Conservation (phyloP, 2,797 vertebrate species). For the Threskiornis aethiopicus region DNA sequence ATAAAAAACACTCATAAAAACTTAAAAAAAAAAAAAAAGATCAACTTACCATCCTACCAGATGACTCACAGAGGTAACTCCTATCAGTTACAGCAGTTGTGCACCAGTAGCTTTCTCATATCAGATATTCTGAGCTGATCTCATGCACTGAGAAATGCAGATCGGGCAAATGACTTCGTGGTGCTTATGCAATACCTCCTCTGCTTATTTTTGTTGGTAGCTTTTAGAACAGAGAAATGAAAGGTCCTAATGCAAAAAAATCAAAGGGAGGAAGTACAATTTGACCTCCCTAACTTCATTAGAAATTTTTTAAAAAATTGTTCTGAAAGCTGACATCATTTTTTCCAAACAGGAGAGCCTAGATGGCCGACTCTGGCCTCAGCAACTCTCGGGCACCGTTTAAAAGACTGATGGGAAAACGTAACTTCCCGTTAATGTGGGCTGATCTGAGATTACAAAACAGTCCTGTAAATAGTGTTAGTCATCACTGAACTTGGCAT, state of each 20-base stretch:
- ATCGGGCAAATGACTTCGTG: not conserved
- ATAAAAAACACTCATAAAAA: conserved; percentile 35
- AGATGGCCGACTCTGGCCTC: not conserved
- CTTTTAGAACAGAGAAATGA: conserved; percentile 29
- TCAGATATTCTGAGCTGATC: conserved; percentile 46
- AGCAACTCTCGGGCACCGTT: conserved; percentile 16
- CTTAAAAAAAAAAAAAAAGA: not conserved
- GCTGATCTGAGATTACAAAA: conserved; percentile 65
- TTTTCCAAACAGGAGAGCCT: not conserved
- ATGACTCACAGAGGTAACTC: conserved; percentile 46
- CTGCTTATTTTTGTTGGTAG: conserved; percentile 3
- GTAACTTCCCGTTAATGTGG: conserved; percentile 59
- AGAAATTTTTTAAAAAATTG: not conserved
- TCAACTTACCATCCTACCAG: not conserved
- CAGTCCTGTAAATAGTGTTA: conserved; percentile 61
- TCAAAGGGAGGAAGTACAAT: not conserved
- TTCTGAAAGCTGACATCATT: conserved; percentile 6
- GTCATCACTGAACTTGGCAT: conserved; percentile 54
- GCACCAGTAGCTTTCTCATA: conserved; percentile 30
- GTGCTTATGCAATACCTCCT: conserved; percentile 44
- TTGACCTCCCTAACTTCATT: not conserved
- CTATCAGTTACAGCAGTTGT: conserved; percentile 46
- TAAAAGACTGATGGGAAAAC: conserved; percentile 46
- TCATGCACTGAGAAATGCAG: conserved; percentile 35
- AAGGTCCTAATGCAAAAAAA: not conserved